These are phyloP conservation scores for Bufo bufo DNA, from an alignment of 2,113 vertebrate genomes.

Conservation along the genomic window DNA sequence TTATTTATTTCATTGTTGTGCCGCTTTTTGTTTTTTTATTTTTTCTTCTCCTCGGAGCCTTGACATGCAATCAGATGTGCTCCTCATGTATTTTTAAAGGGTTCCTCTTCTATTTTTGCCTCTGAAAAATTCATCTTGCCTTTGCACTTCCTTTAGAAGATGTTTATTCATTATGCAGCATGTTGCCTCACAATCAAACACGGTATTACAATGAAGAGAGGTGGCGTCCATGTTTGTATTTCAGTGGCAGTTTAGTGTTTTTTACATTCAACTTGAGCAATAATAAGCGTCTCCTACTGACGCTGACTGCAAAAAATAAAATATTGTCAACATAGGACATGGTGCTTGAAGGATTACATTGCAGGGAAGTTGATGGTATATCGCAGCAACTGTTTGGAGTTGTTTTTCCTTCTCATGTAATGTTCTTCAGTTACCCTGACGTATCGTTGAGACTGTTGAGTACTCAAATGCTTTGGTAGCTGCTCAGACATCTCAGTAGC, in stretches of 20 bases:
- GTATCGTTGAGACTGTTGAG: not conserved
- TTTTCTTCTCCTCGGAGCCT: conserved; percentile 64
- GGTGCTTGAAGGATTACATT: not conserved
- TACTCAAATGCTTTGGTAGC: too few relatives aligned
- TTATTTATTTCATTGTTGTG: conserved; percentile 39
- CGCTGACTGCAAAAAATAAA: not conserved
- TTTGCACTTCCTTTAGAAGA: conserved; percentile 72
- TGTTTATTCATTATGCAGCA: conserved; percentile 74
- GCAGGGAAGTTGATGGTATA: not conserved
- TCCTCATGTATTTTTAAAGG: conserved; percentile 81
- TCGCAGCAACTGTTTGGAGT: not conserved
- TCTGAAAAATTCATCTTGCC: conserved; percentile 78
- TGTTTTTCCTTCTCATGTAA: not conserved
- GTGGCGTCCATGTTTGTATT: conserved; percentile 52
- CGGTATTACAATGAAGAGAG: conserved; percentile 61
- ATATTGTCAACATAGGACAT: not conserved
- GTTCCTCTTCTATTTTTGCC: conserved; percentile 71
- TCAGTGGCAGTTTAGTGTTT: conserved; percentile 15
- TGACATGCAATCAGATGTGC: conserved; percentile 77
- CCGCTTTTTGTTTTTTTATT: not conserved
- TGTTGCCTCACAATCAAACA: conserved; percentile 65
- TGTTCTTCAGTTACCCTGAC: not conserved
- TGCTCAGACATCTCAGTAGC: too few relatives aligned
- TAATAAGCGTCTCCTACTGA: not conserved
- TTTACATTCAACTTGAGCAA: not conserved